A percentile compares a stretch with the other conserved stretches of the same genome.
phyloP scores from a whole-genome alignment of 2,113 vertebrate genomes.

The Lonchura striata region DNA sequence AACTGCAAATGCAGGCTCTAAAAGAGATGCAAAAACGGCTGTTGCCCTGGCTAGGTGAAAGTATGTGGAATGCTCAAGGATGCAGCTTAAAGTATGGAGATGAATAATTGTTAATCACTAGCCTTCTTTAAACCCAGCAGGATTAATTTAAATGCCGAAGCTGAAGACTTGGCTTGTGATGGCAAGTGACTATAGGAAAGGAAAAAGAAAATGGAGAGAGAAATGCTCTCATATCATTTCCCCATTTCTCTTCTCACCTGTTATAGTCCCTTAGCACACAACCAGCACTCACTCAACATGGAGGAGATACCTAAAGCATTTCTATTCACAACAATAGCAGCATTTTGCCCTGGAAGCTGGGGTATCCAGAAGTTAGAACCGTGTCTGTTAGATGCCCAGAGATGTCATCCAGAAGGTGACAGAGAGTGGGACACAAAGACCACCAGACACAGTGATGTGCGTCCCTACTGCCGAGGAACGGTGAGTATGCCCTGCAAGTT shows the following conservation, averaged over 20 bases:
- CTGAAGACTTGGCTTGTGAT: not conserved
- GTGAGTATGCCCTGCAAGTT: not conserved
- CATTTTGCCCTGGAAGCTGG: not conserved
- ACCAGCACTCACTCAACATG: not conserved
- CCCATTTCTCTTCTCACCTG: not conserved
- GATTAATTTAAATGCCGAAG: not conserved
- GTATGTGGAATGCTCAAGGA: not conserved
- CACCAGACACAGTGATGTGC: fast-evolving
- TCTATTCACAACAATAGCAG: fast-evolving
- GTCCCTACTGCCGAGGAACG: not conserved
- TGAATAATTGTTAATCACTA: not conserved
- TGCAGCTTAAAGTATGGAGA: too few species aligned
- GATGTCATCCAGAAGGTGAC: not conserved
- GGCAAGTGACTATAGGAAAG: not conserved
- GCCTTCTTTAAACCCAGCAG: not conserved
- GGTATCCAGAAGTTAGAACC: not conserved
- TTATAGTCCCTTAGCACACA: not conserved
- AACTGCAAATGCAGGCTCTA: not conserved
- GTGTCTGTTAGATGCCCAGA: not conserved
- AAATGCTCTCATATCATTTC: not conserved
- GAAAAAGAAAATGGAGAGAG: not conserved
- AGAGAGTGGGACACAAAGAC: not conserved
- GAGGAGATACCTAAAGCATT: not conserved
- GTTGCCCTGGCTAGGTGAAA: not conserved
- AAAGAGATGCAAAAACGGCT: not conserved